A percentile compares a stretch with the other conserved stretches of the same genome.
These are phyloP conservation scores for Hypena proboscidalis DNA, from an alignment of 2,888 invertebrate genomes.

Conservation along the genomic window DNA sequence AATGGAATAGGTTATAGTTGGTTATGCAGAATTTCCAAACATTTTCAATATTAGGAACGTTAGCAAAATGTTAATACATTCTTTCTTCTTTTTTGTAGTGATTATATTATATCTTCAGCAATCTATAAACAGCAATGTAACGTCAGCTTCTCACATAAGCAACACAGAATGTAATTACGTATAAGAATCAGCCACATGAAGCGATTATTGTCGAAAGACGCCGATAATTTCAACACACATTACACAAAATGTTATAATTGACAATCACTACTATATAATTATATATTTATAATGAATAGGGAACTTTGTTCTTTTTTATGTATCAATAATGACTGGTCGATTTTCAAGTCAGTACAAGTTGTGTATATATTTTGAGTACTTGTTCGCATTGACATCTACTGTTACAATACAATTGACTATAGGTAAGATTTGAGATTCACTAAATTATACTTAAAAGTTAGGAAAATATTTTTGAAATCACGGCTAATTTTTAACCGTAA, in stretches of 20 bases:
- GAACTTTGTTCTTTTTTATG: slow-evolving; percentile 11
- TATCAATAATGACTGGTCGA: slow-evolving; percentile 7
- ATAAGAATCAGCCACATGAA: slow-evolving; percentile 21
- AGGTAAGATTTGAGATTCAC: too few species aligned
- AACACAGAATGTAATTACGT: slow-evolving; percentile 16
- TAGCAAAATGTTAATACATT: neutral
- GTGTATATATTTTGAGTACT: too few species aligned
- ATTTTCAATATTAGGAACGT: slow-evolving; percentile 26
- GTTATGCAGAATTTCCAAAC: too few species aligned
- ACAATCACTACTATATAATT: slow-evolving; percentile 31
- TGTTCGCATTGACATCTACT: too few species aligned
- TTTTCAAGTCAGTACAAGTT: too few species aligned
- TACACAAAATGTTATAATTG: slow-evolving; percentile 37
- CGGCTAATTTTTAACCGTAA: too few species aligned
- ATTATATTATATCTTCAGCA: too few species aligned
- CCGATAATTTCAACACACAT: slow-evolving; percentile 19
- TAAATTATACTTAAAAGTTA: too few species aligned
- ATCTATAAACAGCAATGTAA: neutral
- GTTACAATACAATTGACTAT: too few species aligned
- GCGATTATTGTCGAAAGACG: slow-evolving; percentile 40
- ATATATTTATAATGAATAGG: slow-evolving; percentile 5
- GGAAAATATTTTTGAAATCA: too few species aligned
- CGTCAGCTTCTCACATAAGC: slow-evolving; percentile 4
- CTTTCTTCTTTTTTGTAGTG: too few species aligned
- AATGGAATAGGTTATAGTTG: too few species aligned